A percentile compares a stretch with the other conserved stretches of the same genome.
These are phyloP conservation scores for Sanderia malayensis DNA, from an alignment of 30 jellyfish, hydroid and myxozoan species.

Conservation along the genomic window DNA sequence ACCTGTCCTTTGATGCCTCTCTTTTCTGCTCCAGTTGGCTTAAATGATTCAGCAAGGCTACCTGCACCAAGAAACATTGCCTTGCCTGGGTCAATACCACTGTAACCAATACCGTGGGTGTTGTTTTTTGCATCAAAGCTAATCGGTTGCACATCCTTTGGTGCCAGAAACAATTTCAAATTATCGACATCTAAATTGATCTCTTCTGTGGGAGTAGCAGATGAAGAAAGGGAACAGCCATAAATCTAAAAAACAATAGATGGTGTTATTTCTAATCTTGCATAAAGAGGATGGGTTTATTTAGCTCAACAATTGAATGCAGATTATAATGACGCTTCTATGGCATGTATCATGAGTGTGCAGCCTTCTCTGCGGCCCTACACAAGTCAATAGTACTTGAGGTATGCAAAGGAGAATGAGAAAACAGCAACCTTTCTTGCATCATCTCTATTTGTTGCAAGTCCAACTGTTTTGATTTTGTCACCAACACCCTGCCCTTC, in stretches of 20 bases:
- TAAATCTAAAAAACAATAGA: conserved; percentile 27
- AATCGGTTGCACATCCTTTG: conserved; percentile 89
- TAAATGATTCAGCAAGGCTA: conserved; percentile 51
- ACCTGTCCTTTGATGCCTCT: conserved; percentile 98
- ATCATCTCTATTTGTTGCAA: neutral
- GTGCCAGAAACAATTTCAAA: conserved; percentile 69
- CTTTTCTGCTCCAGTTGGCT: conserved; percentile 90
- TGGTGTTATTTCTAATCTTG: no score
- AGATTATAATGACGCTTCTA: no score
- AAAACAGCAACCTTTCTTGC: conserved; percentile 3
- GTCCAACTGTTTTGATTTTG: conserved; percentile 25
- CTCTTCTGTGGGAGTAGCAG: conserved; percentile 1
- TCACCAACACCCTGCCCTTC: conserved; percentile 99
- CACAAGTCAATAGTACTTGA: no score
- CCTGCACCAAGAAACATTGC: conserved; percentile 76
- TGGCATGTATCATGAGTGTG: no score
- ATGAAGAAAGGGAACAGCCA: conserved; percentile 60
- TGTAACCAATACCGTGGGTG: conserved; percentile 94
- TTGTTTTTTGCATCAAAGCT: conserved; percentile 77
- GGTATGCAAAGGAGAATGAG: no score
- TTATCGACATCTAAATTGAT: conserved; percentile 1
- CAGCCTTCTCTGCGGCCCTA: no score
- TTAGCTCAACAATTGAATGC: no score
- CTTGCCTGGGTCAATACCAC: conserved; percentile 74
- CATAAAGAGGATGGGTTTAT: no score